These are phyloP conservation scores for Silurus aristotelis DNA, from an alignment of 2,797 vertebrate genomes.

Conservation along the genomic window DNA sequence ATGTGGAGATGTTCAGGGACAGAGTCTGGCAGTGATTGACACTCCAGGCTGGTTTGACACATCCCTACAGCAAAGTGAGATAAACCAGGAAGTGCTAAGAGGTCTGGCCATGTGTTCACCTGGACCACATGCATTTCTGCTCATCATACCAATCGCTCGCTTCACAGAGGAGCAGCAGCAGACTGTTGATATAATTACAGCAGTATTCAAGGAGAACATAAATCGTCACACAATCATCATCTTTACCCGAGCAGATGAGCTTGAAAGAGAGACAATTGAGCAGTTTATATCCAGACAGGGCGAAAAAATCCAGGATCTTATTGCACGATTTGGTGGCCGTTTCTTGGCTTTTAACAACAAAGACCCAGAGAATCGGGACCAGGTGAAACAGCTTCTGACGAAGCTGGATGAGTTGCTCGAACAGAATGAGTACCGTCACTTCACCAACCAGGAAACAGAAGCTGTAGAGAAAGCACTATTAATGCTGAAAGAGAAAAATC, in stretches of 20 bases:
- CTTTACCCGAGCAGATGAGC: slow-evolving; percentile 49
- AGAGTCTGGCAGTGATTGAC: slow-evolving; percentile 48
- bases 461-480: not conserved
- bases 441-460: not conserved
- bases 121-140: slow-evolving; percentile 54
- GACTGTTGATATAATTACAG: slow-evolving; percentile 24
- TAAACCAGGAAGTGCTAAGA: slow-evolving; percentile 9
- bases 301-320: slow-evolving; percentile 21
- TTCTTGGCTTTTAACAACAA: slow-evolving; percentile 50
- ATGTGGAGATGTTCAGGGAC: not conserved
- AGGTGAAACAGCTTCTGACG: slow-evolving; percentile 44
- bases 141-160: slow-evolving; percentile 46
- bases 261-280: slow-evolving; percentile 27
- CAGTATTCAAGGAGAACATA: slow-evolving; percentile 37
- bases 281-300: slow-evolving; percentile 28
- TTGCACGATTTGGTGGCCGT: slow-evolving; percentile 33
- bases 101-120: slow-evolving; percentile 45
- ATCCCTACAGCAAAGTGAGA: accelerated
- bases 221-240: slow-evolving; percentile 44
- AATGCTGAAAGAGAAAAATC: not conserved
- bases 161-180: slow-evolving; percentile 47
- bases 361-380: slow-evolving; percentile 13
- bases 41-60: slow-evolving; percentile 63
- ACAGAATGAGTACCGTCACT: slow-evolving; percentile 16
- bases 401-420: slow-evolving; percentile 28